A percentile compares a stretch with the other conserved stretches of the same genome.
Evolutionary conservation across 2,113 vertebrate species (phyloP).

Genomic region (Tachysurus fulvidraco): DNA sequence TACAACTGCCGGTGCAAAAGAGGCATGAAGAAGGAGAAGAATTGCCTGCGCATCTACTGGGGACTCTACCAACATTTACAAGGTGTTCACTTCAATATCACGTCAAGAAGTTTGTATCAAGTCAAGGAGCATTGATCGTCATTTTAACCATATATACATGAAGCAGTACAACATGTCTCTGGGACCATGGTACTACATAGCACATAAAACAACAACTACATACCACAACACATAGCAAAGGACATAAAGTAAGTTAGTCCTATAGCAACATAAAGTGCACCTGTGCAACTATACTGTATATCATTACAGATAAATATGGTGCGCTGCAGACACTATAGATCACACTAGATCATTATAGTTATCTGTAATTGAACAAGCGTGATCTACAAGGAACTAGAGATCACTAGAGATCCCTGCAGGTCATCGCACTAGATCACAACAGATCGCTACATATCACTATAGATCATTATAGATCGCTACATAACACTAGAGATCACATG

Average conservation of each 20-base stretch:
- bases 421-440: constrained; percentile 60
- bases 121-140: too few relatives aligned
- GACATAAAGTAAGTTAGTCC: too few relatives aligned
- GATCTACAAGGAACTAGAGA: too few relatives aligned
- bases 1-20: constrained; percentile 94
- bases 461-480: background rate
- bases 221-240: too few relatives aligned
- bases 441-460: background rate
- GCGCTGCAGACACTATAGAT: background rate
- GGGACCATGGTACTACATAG: background rate
- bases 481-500: background rate
- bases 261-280: too few relatives aligned
- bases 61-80: constrained; percentile 97
- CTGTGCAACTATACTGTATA: background rate
- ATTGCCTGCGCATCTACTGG: constrained; percentile 98
- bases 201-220: background rate
- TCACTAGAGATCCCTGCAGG: constrained; percentile 59
- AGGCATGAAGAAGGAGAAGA: constrained; percentile 99
- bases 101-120: too few relatives aligned
- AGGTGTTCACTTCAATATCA: constrained; percentile 69
- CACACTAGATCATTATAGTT: background rate
- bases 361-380: too few relatives aligned
- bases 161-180: too few relatives aligned
- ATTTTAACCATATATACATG: too few relatives aligned
- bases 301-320: background rate